These are phyloP conservation scores for Orchesellides sinensis DNA, from an alignment of 2,888 invertebrate species.

Conservation along the genomic window DNA sequence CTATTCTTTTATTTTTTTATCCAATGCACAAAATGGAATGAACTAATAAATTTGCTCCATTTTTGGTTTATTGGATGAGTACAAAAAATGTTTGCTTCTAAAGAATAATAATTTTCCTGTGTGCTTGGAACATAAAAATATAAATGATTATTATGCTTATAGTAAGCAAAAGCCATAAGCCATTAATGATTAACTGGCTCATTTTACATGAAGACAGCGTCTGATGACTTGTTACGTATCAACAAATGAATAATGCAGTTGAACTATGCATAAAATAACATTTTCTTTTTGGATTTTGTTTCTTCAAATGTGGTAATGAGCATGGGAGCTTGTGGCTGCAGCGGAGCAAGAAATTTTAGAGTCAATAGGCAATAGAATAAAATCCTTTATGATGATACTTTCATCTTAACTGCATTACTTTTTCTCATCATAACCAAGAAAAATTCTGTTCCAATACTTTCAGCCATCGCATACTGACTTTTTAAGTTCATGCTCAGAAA, in stretches of 20 bases:
- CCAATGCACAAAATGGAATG: no score
- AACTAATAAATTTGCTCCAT: no score
- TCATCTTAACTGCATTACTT: no score
- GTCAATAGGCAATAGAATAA: slow-evolving; percentile 9
- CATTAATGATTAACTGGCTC: slow-evolving; percentile 55
- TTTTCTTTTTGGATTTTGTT: slow-evolving; percentile 30
- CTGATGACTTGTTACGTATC: slow-evolving; percentile 44
- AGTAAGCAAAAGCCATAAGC: slow-evolving; percentile 46
- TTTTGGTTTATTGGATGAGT: no score
- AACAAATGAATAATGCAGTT: slow-evolving; percentile 50
- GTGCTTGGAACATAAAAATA: neutral
- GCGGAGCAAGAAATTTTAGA: no score
- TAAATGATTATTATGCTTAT: neutral
- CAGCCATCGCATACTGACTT: slow-evolving; percentile 1
- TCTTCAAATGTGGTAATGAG: slow-evolving; percentile 65
- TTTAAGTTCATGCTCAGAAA: slow-evolving; percentile 26
- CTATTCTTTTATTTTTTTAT: no score
- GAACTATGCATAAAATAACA: slow-evolving; percentile 38
- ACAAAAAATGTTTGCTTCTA: no score
- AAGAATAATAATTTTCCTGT: no score
- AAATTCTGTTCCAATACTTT: slow-evolving; percentile 32
- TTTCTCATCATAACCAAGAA: slow-evolving; percentile 31
- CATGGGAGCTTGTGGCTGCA: neutral
- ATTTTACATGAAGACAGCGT: slow-evolving; percentile 22
- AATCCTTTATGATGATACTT: neutral